Base-by-base conservation (phyloP, 1,140 invertebrate species). In the Drosophila ironensis region DNA sequence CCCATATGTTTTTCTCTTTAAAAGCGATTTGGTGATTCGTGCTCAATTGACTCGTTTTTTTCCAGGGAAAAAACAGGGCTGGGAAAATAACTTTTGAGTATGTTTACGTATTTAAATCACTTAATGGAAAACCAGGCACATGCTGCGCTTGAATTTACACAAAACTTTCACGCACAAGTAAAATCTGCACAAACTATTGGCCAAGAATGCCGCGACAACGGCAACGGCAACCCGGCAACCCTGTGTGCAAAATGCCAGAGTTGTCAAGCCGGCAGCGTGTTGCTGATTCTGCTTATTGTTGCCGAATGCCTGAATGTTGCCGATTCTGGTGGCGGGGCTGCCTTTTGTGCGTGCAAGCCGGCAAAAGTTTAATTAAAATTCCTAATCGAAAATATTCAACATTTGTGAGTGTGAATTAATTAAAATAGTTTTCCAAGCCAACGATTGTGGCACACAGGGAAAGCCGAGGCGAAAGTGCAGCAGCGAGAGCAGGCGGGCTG, bases 291-390 rank as follows among this genome's bases (percentile, higher is more conserved):
- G 42, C 50, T 56, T 50, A 50, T 66, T 72, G 46, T 74, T 63
- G 25, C 38, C 51, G 27, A 22, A 14, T 16, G 45, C 30, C 44
- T 38, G 53, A 27, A 40, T 74, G 50, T 54, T 48, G 38, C 27
- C 41, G n/a, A 27, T 33, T 30, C 22, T 45, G 33, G 9, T 51
- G 42, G 17, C 35, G 27, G 38, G 28, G 46, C 37, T 28, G 28
- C 44, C 54, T 73, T 35, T 56, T 60, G 46, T 75, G 76, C 67
- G 72, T 73, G 68, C 45, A 42, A 56, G 53, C 66, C 70, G 71
- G 69, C 69, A 80, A 76, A 88, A 87, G 66, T 88, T 88, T 88
- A 88, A 88, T 88, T 88, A 88, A 88, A 88, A 88, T 88, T 88
- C 77, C 87, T 75, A 80, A 82, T 88, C 87, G 70, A 76, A 80